These are phyloP conservation scores for Catharus ustulatus DNA, from an alignment of 2,797 vertebrate genomes.

Conservation along the genomic window DNA sequence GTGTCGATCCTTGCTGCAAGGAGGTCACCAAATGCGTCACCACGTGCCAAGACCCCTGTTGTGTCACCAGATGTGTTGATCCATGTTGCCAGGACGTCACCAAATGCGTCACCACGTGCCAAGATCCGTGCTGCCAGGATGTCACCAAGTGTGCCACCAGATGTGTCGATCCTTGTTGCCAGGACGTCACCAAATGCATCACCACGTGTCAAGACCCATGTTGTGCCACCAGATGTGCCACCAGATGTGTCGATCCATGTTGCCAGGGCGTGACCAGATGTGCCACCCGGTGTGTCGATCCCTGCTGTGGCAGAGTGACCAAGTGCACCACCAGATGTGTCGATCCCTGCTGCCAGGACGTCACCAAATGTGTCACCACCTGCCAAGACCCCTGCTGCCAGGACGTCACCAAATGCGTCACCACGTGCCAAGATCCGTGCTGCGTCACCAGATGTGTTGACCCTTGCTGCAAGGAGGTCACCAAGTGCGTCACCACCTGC, in stretches of 20 bases:
- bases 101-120: not conserved
- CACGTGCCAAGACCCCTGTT: fast-evolving
- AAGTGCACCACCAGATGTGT: not conserved
- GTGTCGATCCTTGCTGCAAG: not conserved
- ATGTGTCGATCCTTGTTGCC: fast-evolving
- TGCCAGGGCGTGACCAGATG: not conserved
- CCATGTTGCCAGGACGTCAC: not conserved
- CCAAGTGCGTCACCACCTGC: not conserved
- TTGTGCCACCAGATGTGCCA: not conserved
- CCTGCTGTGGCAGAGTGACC: not conserved
- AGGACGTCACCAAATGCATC: not conserved
- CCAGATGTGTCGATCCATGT: fast-evolving
- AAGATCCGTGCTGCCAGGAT: fast-evolving
- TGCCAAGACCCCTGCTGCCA: not conserved
- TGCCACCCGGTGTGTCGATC: fast-evolving
- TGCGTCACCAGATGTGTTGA: not conserved
- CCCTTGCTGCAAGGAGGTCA: not conserved
- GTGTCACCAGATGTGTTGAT: too few relatives aligned
- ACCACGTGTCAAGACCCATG: not conserved
- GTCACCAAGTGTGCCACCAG: not conserved
- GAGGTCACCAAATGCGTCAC: not conserved
- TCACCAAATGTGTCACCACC: not conserved
- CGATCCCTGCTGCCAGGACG: fast-evolving
- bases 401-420: not conserved
- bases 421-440: not conserved